Evolutionary conservation across 2,797 vertebrate genomes (phyloP).

Genomic region (Poecilia gillii): DNA sequence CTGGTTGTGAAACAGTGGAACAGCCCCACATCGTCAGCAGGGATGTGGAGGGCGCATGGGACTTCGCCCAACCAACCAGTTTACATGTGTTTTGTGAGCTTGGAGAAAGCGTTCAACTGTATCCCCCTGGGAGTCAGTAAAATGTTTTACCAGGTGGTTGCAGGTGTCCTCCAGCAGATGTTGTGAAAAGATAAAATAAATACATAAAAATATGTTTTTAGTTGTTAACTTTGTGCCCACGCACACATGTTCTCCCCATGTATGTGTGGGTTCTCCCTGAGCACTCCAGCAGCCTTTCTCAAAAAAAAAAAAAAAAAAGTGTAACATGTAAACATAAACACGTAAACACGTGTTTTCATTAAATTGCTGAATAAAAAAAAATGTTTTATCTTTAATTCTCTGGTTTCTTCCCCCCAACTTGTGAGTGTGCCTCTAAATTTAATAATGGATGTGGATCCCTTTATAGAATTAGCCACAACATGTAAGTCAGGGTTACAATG

Average conservation of each 20-base stretch:
- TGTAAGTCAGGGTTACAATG: neutral
- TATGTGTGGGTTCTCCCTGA: neutral
- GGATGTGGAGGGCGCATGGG: too few species aligned
- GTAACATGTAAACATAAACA: neutral
- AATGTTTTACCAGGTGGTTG: neutral
- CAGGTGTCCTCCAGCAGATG: neutral
- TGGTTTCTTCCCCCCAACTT: neutral
- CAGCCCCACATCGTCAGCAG: too few species aligned
- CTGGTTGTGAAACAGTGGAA: too few species aligned
- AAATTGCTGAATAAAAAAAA: too few species aligned
- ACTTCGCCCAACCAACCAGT: too few species aligned
- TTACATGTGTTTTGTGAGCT: neutral
- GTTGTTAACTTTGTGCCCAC: too few species aligned
- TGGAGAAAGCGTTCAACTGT: neutral
- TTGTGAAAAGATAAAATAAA: too few species aligned
- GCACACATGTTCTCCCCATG: neutral
- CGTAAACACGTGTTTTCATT: neutral
- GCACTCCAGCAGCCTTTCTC: neutral
- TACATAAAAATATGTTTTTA: too few species aligned
- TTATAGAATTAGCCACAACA: neutral
- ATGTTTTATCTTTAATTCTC: neutral
- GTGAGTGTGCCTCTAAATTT: neutral
- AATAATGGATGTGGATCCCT: neutral
- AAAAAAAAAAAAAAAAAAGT: neutral
- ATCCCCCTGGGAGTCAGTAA: neutral